Evolutionary conservation across 2,888 invertebrate species (phyloP).

Genomic region (Diplazon laetatorius): DNA sequence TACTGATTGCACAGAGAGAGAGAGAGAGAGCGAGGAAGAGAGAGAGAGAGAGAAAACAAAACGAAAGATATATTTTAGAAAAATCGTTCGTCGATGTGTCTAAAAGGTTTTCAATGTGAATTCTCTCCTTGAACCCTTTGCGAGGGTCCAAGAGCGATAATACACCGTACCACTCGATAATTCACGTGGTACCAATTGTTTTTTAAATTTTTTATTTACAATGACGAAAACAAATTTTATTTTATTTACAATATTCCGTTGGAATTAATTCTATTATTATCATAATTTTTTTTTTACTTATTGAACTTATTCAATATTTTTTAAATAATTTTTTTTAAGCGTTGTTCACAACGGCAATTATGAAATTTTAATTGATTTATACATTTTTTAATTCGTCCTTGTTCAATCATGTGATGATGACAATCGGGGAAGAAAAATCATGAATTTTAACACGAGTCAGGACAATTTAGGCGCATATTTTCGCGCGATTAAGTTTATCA

Average conservation of each 20-base stretch:
- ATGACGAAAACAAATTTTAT: not conserved
- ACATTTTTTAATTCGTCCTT: not conserved
- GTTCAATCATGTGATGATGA: constrained; percentile 5
- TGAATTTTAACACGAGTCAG: constrained; percentile 3
- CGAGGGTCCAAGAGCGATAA: not conserved
- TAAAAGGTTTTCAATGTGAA: not conserved
- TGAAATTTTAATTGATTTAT: not conserved
- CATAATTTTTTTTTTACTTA: too few relatives aligned
- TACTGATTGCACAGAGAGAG: too few relatives aligned
- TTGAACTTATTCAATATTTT: too few relatives aligned
- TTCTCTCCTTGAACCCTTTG: constrained; percentile 24
- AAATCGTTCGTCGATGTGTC: not conserved
- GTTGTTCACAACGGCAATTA: not conserved
- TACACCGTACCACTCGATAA: too few relatives aligned
- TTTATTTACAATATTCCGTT: not conserved
- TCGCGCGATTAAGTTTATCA: too few relatives aligned
- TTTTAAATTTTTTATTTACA: not conserved
- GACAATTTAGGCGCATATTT: not conserved
- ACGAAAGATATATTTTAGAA: not conserved
- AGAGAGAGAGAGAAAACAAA: not conserved
- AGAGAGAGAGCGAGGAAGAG: not conserved
- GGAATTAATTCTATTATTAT: too few relatives aligned
- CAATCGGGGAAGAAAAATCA: too few relatives aligned
- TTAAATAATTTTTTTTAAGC: not conserved
- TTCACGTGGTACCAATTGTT: too few relatives aligned